Conservation (phyloP, 2,113 vertebrate genomes). For the Lontra canadensis region DNA sequence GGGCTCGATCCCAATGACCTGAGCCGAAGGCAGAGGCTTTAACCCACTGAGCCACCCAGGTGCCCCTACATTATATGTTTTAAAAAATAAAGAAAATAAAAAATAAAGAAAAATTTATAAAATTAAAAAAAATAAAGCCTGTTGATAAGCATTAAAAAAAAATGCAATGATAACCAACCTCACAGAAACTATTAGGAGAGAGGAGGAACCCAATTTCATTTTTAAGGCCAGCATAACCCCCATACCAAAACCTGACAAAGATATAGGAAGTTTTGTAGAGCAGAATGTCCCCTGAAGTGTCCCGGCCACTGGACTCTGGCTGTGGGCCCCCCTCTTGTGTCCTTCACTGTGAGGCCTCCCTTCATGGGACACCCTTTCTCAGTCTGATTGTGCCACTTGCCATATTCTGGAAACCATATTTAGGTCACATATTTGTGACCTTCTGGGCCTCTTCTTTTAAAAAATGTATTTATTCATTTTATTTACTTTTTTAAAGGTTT, state of each 20-base stretch:
- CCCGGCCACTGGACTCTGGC: not conserved
- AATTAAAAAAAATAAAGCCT: too few relatives aligned
- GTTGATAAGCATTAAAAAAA: too few relatives aligned
- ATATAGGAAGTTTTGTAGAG: not conserved
- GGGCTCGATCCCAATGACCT: too few relatives aligned
- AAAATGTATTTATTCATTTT: too few relatives aligned
- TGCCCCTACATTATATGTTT: too few relatives aligned
- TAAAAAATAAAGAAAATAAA: too few relatives aligned
- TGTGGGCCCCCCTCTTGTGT: rapidly evolving
- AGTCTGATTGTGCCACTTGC: not conserved
- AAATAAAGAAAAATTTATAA: too few relatives aligned
- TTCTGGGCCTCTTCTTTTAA: not conserved
- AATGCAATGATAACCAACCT: not conserved
- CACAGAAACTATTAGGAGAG: not conserved
- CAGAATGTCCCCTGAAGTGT: not conserved
- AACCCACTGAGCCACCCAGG: too few relatives aligned
- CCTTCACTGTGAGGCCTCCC: not conserved
- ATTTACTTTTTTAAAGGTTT: too few relatives aligned
- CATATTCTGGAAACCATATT: not conserved
- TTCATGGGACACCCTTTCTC: not conserved
- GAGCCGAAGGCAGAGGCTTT: too few relatives aligned
- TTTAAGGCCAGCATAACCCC: not conserved
- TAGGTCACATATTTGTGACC: not conserved
- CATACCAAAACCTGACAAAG: not conserved
- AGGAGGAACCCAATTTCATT: not conserved